Percentiles rank a stretch among this genome's conserved stretches.
These are phyloP conservation scores for Andrena bucephala DNA, from an alignment of 2,888 invertebrate species.

Conservation along the genomic window DNA sequence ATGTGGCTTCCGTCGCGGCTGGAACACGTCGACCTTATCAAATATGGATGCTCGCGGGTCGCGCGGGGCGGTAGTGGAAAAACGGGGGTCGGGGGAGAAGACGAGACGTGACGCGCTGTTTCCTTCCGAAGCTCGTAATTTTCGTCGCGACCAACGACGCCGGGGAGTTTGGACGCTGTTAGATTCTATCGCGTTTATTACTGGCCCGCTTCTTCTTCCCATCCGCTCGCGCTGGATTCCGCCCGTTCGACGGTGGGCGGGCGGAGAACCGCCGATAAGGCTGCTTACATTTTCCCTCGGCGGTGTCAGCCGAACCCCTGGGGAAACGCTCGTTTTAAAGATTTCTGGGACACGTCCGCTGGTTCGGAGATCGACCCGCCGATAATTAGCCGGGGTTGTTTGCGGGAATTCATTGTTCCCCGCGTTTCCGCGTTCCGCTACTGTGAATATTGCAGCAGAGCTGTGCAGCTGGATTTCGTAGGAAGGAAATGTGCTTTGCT, in stretches of 20 bases:
- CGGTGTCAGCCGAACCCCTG: neutral
- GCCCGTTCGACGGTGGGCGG: neutral
- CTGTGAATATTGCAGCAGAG: neutral
- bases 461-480: neutral
- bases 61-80: neutral
- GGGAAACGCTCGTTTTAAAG: neutral
- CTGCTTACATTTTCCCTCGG: constrained; percentile 19
- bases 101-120: constrained; percentile 33
- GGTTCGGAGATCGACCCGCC: constrained; percentile 14
- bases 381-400: constrained; percentile 33
- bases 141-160: neutral
- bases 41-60: constrained; percentile 63
- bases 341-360: constrained; percentile 10
- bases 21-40: constrained; percentile 59
- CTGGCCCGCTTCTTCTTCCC: neutral
- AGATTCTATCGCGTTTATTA: constrained; percentile 44
- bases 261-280: constrained; percentile 22
- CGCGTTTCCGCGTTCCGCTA: neutral
- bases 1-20: constrained; percentile 36
- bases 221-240: neutral
- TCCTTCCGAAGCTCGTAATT: constrained; percentile 41
- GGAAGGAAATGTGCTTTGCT: neutral
- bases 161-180: constrained; percentile 32
- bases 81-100: neutral
- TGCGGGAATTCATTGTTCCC: constrained; percentile 3